These are phyloP conservation scores for Platyrinchus mystaceus DNA, from an alignment of 2,797 vertebrate genomes.

Conservation along the genomic window DNA sequence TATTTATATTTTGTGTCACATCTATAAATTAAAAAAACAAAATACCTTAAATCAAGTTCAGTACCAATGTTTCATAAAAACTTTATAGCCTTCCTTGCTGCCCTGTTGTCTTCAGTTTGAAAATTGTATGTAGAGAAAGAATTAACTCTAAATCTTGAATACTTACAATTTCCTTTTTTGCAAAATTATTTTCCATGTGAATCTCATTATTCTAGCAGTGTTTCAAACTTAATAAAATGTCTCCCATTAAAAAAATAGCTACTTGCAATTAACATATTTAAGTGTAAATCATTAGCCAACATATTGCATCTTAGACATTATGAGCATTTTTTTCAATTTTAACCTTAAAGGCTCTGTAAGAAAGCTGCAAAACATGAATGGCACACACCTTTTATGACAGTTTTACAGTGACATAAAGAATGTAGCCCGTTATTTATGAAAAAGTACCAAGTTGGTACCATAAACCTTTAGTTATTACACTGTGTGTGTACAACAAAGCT, in stretches of 20 bases:
- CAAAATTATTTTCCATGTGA: background rate
- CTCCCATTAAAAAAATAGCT: background rate
- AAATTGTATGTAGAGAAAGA: background rate
- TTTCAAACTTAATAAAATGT: background rate
- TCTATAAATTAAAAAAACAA: background rate
- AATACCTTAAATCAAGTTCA: background rate
- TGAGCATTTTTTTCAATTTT: background rate
- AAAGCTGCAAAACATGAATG: background rate
- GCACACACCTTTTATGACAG: background rate
- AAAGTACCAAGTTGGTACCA: background rate
- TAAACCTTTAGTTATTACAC: conserved; percentile 14
- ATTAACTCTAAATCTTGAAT: background rate
- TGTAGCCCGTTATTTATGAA: background rate
- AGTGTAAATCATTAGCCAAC: background rate
- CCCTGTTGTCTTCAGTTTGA: background rate
- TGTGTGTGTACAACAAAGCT: background rate
- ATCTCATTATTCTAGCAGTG: background rate
- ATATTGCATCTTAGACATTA: background rate
- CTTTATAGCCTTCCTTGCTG: background rate
- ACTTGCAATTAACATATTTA: background rate
- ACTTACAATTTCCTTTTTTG: background rate
- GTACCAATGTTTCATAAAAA: background rate
- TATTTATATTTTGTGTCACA: background rate
- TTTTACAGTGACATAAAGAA: background rate
- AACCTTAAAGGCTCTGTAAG: background rate